Percentiles rank a stretch among this genome's conserved stretches.
Evolutionary conservation across 2,113 vertebrate species (phyloP).

Genomic region (Cyanoderma ruficeps): DNA sequence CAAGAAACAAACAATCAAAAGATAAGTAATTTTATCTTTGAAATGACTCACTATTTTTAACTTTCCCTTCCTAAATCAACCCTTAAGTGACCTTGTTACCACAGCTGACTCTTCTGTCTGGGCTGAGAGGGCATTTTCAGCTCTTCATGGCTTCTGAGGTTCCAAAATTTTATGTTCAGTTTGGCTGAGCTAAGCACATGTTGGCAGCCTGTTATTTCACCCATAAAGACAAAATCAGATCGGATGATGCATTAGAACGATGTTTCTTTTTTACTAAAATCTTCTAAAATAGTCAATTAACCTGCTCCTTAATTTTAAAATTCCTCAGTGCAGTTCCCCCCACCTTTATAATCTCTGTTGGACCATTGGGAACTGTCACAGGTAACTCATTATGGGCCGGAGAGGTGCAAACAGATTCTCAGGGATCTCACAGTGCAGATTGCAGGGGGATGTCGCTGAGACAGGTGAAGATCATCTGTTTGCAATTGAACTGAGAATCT

Average conservation of each 20-base stretch:
- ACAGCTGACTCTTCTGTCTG: background rate
- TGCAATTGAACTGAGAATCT: background rate
- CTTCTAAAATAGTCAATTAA: background rate
- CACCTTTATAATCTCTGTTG: background rate
- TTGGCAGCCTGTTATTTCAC: background rate
- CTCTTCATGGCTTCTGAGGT: background rate
- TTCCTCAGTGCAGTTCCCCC: background rate
- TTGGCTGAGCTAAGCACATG: background rate
- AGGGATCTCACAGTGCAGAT: background rate
- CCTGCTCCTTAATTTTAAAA: background rate
- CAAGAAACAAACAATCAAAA: background rate
- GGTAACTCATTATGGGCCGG: background rate
- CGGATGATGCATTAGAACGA: background rate
- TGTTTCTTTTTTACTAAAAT: background rate
- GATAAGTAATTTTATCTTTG: background rate
- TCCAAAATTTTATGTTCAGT: background rate
- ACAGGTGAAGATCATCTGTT: background rate
- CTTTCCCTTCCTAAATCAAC: background rate
- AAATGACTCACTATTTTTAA: background rate
- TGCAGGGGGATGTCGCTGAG: accelerated
- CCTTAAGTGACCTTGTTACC: accelerated
- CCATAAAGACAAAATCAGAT: background rate
- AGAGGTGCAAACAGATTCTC: background rate
- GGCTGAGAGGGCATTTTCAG: background rate
- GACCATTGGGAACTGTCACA: background rate